Base-by-base conservation (phyloP, 2,113 vertebrate genomes). In the Sturnira hondurensis region DNA sequence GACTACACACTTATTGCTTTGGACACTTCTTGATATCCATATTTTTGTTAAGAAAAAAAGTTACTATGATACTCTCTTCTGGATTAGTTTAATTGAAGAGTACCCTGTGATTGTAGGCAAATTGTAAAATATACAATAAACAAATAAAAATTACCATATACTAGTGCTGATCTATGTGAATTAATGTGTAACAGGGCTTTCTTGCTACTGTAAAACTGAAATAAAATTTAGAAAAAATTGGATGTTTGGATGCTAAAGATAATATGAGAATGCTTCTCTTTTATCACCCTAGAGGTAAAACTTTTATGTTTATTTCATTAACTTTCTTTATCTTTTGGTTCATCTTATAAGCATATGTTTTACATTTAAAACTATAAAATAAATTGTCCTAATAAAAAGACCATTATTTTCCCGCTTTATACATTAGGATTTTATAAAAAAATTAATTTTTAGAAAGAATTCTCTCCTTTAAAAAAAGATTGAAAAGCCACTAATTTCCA, bases 221-320 rank as follows among this genome's bases (percentile, higher is more conserved):
- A 65, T 89, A 95, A 94, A 89, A 86, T 63, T 88, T 50, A 86
- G 22, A 82, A 93, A 83, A 81, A 85, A 47, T 92, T 68, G 13
- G 14, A 43, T 65, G 50, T 38, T 89, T 50, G 11, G 19, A 70
- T 92, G 63, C 54, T 84, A 74, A 83, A 84, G 9, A 11, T 71
- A 86, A 68, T 68, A 43, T 3, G 67, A 82, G 52, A 41, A 36
- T 80, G 22, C 15, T 52, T 70, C 17, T 85, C 26, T 77, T 93
- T 41, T 3, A 28, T 89, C 38, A 85, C 22, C 5, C 17, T 36
- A 43, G 47, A 85, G 26, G 65, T 77, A 67, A 89, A 93, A 71
- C 41, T 61, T 91, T 63, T 19, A 0, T 36, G 7, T 78, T 89
- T 89, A 73, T 88, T 95, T 91, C n/a, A 61, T 54, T 41, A 63